A percentile compares a stretch with the other conserved stretches of the same genome.
Conservation (phyloP, 2,113 vertebrate genomes). For the Calyptommatus sinebrachiatus region DNA sequence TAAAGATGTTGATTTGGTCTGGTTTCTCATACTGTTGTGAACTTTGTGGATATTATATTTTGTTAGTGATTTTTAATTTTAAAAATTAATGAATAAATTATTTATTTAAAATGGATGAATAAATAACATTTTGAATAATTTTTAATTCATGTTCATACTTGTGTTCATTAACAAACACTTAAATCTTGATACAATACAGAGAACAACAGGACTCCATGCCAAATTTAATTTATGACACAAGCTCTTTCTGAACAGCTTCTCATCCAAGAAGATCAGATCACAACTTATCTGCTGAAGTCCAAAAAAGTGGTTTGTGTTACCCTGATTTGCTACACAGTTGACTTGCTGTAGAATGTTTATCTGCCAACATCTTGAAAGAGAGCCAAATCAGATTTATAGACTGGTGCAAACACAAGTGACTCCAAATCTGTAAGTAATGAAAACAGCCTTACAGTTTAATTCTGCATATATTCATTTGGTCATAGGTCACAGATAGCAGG, state of each 20-base stretch:
- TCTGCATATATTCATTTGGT: neutral
- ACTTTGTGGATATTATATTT: conserved; percentile 61
- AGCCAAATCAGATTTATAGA: conserved; percentile 2
- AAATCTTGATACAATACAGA: neutral
- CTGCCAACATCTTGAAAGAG: conserved; percentile 55
- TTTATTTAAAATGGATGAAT: no score
- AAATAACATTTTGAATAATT: neutral
- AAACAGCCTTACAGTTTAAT: neutral
- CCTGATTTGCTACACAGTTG: conserved; percentile 52
- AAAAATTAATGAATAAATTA: no score
- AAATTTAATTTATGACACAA: neutral
- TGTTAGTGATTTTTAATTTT: conserved; percentile 62
- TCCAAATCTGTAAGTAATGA: neutral
- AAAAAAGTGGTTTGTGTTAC: conserved; percentile 45
- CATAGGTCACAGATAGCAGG: neutral
- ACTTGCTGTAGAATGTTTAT: conserved; percentile 59
- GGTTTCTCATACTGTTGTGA: conserved; percentile 57
- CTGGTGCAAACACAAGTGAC: neutral
- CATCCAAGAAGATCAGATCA: conserved; percentile 15
- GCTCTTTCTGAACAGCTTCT: conserved; percentile 33
- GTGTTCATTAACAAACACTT: neutral
- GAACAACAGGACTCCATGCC: neutral
- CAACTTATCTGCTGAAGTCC: conserved; percentile 51
- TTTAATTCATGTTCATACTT: neutral
- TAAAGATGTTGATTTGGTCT: conserved; percentile 63